Base-by-base conservation (phyloP, 2,888 invertebrate species). In the Trachelus iudaicus region DNA sequence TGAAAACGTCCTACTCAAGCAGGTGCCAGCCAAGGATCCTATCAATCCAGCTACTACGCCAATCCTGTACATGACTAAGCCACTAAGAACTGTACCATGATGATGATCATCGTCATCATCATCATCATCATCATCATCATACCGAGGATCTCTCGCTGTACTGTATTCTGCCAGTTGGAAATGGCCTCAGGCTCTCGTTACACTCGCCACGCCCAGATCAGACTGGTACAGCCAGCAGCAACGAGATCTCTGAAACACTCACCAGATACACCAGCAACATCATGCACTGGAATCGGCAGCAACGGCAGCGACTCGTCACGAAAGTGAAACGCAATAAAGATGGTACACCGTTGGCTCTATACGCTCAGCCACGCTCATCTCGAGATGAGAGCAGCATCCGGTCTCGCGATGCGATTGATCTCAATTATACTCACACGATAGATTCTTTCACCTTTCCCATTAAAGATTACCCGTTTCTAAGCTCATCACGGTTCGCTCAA, bases 261-360 rank as follows among this genome's bases (percentile, higher is more conserved):
- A 23, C 56, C 56, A 56, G 56, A 15, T 15, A 15, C 40, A 40
- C 15, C 40, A 40, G 40, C 23, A 56, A 56, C 56, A 56, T 56
- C 56, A 56, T 23, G 23, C 56, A 23, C 56, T 56, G 23, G 23
- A 56, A 56, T 56, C 56, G 23, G 23, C 56, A 40, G 40, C 40
- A 40, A 23, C 40, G 40, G 69, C 40, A 33, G 76, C 69, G 56
- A 88, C 90, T 91, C 91, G 90, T 91, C 91, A 90, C 91, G 90
- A 91, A 91, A 91, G 91, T 91, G 91, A 91, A 91, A 91, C 91
- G 91, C 91, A 90, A 89, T 88, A 89, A 89, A 89, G 87, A 86
- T 56, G 56, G 56, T 23, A 56, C 56, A 56, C 9, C 56, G 23
- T 15, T 56, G 56, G 56, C 56, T 56, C 56, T 56, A 3, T 56